Conservation (phyloP, 30 jellyfish, hydroid and myxozoan species). For the Hydractinia echinata region DNA sequence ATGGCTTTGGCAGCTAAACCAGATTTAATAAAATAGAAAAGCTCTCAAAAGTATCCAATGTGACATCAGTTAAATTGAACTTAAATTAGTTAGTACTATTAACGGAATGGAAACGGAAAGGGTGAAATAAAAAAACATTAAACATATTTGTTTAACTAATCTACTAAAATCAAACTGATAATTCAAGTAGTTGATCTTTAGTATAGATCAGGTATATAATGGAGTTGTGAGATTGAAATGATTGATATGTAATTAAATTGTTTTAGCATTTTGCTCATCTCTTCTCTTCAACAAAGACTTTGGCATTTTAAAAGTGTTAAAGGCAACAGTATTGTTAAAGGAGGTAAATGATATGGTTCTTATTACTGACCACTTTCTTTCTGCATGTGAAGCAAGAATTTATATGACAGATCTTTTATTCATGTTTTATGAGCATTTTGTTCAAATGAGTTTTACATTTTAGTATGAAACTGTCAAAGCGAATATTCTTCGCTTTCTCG, state of each 20-base stretch:
- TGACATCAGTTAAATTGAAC: too few species aligned
- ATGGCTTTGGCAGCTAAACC: too few species aligned
- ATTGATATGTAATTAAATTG: not conserved
- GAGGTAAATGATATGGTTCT: conserved; percentile 14
- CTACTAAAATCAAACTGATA: too few species aligned
- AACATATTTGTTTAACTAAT: too few species aligned
- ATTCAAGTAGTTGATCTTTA: too few species aligned
- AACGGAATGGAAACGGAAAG: too few species aligned
- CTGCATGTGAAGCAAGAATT: not conserved
- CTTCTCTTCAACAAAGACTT: conserved; percentile 12
- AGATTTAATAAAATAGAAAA: too few species aligned
- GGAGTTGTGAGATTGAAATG: not conserved
- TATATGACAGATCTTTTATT: not conserved
- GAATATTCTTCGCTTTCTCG: conserved; percentile 18
- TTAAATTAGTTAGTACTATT: too few species aligned
- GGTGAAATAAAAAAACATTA: too few species aligned
- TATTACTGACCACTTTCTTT: not conserved
- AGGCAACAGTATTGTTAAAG: conserved; percentile 16
- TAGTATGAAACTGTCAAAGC: conserved; percentile 37
- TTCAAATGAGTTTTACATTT: not conserved
- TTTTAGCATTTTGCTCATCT: conserved; percentile 16
- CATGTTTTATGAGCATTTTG: not conserved
- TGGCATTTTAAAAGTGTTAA: conserved; percentile 22
- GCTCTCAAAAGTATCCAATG: too few species aligned
- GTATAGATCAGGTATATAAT: not conserved